These are phyloP conservation scores for Trachelus iudaicus DNA, from an alignment of 2,888 invertebrate genomes.

Conservation along the genomic window DNA sequence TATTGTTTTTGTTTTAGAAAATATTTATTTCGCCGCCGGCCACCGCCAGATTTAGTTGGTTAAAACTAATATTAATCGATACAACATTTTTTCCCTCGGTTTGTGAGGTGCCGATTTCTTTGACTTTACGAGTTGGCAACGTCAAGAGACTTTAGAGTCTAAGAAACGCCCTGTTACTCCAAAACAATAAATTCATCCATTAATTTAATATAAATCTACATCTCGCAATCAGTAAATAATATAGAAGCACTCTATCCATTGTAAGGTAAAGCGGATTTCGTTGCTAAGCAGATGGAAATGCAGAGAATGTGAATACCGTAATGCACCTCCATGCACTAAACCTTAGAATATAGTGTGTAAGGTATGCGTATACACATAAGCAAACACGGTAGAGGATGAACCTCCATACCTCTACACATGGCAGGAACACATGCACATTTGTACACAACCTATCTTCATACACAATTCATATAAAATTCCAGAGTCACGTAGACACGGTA, in stretches of 20 bases:
- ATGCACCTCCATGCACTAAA: conserved; percentile 44
- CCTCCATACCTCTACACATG: neutral
- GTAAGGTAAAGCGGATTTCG: conserved; percentile 60
- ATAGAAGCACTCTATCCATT: conserved; percentile 30
- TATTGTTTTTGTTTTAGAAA: neutral
- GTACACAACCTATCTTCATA: neutral
- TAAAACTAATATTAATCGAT: too few relatives aligned
- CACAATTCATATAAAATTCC: neutral
- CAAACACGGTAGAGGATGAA: neutral
- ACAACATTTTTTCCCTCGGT: neutral
- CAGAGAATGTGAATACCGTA: conserved; percentile 52
- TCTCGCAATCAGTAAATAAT: conserved; percentile 36
- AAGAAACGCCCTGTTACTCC: neutral
- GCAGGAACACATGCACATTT: neutral
- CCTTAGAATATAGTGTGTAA: neutral
- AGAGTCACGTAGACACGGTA: neutral
- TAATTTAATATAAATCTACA: conserved; percentile 4
- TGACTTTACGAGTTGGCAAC: neutral
- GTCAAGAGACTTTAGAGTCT: too few relatives aligned
- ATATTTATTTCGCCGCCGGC: neutral
- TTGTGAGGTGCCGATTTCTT: neutral
- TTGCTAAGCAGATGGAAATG: conserved; percentile 58
- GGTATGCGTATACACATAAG: neutral
- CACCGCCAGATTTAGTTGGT: too few relatives aligned
- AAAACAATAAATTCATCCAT: neutral